Evolutionary conservation across 2,113 vertebrate species (phyloP).

Genomic region (Colistium nudipinnis): DNA sequence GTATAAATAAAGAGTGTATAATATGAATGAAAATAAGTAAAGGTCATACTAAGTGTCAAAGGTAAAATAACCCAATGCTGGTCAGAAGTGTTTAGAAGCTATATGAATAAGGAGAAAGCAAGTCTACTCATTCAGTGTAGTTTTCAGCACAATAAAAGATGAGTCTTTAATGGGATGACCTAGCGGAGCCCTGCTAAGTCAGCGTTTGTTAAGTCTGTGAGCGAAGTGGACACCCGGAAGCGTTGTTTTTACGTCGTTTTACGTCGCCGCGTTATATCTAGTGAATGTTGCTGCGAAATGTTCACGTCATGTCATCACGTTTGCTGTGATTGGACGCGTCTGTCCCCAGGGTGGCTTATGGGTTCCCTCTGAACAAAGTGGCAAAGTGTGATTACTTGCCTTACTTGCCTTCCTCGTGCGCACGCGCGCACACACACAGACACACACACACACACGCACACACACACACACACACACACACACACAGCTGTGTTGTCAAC

Average conservation of each 20-base stretch:
- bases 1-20: too few relatives aligned
- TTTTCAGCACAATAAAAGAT: slow-evolving; percentile 17
- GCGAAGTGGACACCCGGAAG: slow-evolving; percentile 6
- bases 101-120: too few relatives aligned
- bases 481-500: neutral
- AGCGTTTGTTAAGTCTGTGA: too few relatives aligned
- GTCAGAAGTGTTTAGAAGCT: too few relatives aligned
- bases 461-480: too few relatives aligned
- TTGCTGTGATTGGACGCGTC: slow-evolving; percentile 1
- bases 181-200: slow-evolving; percentile 16
- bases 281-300: neutral
- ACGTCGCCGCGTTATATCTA: slow-evolving; percentile 2
- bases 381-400: slow-evolving; percentile 52
- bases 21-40: too few relatives aligned
- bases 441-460: too few relatives aligned
- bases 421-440: too few relatives aligned
- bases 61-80: too few relatives aligned
- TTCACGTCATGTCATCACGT: neutral
- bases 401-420: slow-evolving; percentile 10
- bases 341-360: slow-evolving; percentile 23
- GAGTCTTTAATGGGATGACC: slow-evolving; percentile 22
- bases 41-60: too few relatives aligned
- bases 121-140: slow-evolving; percentile 7
- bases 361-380: slow-evolving; percentile 22
- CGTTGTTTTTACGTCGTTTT: too few relatives aligned